A percentile compares a stretch with the other conserved stretches of the same genome.
These are phyloP conservation scores for Larimichthys polyactis DNA, from an alignment of 2,113 vertebrate species.

Conservation along the genomic window DNA sequence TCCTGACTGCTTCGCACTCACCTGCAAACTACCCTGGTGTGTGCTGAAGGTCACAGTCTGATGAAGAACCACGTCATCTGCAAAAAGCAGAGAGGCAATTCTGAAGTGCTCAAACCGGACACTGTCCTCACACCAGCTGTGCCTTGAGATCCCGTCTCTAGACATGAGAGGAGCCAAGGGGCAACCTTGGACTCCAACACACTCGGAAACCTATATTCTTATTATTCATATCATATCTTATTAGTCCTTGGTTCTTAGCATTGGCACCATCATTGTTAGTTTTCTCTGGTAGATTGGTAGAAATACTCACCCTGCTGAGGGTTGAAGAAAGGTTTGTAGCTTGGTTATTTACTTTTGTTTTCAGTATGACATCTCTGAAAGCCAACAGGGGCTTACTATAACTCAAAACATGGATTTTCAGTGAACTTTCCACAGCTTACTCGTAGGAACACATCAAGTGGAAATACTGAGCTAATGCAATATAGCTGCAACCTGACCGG, in stretches of 20 bases:
- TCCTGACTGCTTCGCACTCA: too few species aligned
- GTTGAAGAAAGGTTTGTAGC: background rate
- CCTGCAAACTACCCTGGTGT: too few species aligned
- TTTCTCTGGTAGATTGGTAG: background rate
- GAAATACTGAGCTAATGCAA: constrained; percentile 14
- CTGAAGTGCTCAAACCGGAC: too few species aligned
- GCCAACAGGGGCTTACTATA: background rate
- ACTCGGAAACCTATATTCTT: too few species aligned
- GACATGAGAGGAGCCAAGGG: too few species aligned
- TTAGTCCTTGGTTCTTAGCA: background rate
- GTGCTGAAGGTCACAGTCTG: too few species aligned
- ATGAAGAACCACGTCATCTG: too few species aligned
- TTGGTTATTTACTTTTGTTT: background rate
- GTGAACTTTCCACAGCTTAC: background rate
- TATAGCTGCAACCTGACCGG: background rate
- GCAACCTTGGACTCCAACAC: too few species aligned
- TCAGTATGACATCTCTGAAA: background rate
- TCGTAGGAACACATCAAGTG: background rate
- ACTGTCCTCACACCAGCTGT: too few species aligned
- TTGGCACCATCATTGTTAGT: background rate
- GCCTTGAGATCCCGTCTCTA: too few species aligned
- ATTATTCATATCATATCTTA: too few species aligned
- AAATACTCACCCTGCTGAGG: background rate
- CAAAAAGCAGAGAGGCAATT: too few species aligned
- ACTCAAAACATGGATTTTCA: background rate